These are phyloP conservation scores for Pollenia amentaria DNA, from an alignment of 2,888 invertebrate species.

Conservation along the genomic window DNA sequence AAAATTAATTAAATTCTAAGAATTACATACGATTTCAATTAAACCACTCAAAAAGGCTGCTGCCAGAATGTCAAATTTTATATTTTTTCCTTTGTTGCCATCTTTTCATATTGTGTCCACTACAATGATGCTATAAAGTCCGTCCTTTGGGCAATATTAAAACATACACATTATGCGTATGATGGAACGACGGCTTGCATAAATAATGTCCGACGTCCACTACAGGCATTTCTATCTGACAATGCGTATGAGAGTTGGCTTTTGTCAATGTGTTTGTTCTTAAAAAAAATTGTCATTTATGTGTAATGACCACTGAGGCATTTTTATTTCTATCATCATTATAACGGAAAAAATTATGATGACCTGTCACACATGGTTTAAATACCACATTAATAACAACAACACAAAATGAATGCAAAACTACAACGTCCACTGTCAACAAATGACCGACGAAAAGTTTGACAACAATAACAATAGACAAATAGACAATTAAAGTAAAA, in stretches of 20 bases:
- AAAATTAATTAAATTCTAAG: conserved; percentile 16
- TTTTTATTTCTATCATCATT: conserved; percentile 56
- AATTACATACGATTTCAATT: conserved; percentile 23
- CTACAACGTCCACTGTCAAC: neutral
- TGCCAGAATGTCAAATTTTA: neutral
- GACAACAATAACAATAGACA: conserved; percentile 10
- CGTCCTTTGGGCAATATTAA: conserved; percentile 33
- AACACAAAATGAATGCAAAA: conserved; percentile 37
- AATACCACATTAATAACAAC: conserved; percentile 39
- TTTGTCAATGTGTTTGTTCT: conserved; percentile 3
- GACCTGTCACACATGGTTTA: conserved; percentile 46
- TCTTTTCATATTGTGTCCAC: neutral
- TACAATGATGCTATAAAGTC: neutral
- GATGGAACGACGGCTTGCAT: conserved; percentile 4
- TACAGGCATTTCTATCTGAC: neutral
- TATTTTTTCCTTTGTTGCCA: neutral
- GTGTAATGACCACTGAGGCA: conserved; percentile 51
- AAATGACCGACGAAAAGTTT: conserved; percentile 22
- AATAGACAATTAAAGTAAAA: conserved; percentile 27
- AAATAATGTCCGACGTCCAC: conserved; percentile 17
- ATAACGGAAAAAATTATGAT: conserved; percentile 60
- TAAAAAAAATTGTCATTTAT: conserved; percentile 46
- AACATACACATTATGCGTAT: conserved; percentile 42
- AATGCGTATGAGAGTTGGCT: neutral
- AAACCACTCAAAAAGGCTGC: conserved; percentile 21